Evolutionary conservation across 2,888 invertebrate species (phyloP), one percentile per base, ranked within the genome.

Genomic region (Tenthredo amoena): DNA sequence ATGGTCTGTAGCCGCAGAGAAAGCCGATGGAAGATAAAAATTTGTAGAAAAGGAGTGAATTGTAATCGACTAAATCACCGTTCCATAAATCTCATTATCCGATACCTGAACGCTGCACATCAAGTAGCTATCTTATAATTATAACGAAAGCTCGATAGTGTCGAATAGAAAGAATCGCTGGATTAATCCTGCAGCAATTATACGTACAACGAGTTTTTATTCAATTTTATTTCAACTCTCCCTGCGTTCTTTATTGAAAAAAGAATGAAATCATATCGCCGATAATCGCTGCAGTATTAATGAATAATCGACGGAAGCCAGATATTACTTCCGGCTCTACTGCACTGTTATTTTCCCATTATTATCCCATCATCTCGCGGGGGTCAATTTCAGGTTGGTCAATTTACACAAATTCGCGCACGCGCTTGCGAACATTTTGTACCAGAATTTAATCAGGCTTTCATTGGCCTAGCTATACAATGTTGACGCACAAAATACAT

Each of bases 21-120:
- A 62, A 26, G 9, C 21, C 0, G 31, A 15, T n/a, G 58, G 10
- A 62, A 40, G 18, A 58, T 50, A 62, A 81, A 62, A 62, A 81
- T 62, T 15, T 50, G 81, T n/a, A 7, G 55, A 18, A 77, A 58
- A 81, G 21, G 3, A 62, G 40, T 37, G 21, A 81, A 50, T 81
- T 40, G 37, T 62, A 77, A 77, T 77, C 55, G 77, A 34, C n/a
- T 34, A 89, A 91, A 91, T 91, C 91, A 91, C 91, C 91, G 91
- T 91, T 90, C 91, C 90, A 92, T 91, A 92, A 92, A 92, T 92
- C 89, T 89, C 87, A 92, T 92, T 91, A 92, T 55, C 15, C 55
- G 55, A 55, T 10, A 18, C 77, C 77, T 31, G n/a, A 55, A 77
- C 34, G 21, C 43, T n/a, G 76, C 43, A 15, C 43, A 47, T 76